A percentile compares a stretch with the other conserved stretches of the same genome.
Conservation (phyloP, 2,888 invertebrate genomes). For the Rosalia funebris region DNA sequence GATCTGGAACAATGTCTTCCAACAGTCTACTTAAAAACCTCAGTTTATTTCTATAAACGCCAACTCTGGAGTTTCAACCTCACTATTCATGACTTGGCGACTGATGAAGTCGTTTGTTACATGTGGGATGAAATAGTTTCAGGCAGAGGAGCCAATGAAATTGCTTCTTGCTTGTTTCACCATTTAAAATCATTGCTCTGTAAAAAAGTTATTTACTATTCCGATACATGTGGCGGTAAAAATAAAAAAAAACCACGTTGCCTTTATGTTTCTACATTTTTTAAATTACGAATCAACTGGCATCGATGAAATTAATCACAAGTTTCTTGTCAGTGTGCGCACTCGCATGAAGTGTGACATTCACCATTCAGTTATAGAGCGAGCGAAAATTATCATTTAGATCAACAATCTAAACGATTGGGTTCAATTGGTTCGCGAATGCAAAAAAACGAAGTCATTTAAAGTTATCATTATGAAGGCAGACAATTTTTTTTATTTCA, state of each 20-base stretch:
- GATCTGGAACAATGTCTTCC: neutral
- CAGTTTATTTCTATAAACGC: neutral
- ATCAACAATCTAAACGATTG: too few relatives aligned
- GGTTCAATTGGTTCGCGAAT: too few relatives aligned
- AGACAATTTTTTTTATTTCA: too few relatives aligned
- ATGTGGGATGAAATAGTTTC: constrained; percentile 23
- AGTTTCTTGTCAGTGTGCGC: constrained; percentile 23
- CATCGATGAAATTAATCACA: neutral
- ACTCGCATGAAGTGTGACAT: too few relatives aligned
- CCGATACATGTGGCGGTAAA: constrained; percentile 24
- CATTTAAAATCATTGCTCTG: constrained; percentile 5
- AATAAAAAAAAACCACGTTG: constrained; percentile 20
- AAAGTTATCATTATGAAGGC: too few relatives aligned
- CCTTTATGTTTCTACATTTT: constrained; percentile 12
- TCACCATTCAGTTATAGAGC: too few relatives aligned
- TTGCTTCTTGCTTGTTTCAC: constrained; percentile 19
- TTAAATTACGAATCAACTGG: neutral
- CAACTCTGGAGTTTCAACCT: constrained; percentile 1
- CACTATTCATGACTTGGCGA: constrained; percentile 23
- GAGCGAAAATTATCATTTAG: too few relatives aligned
- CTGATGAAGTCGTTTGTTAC: constrained; percentile 19
- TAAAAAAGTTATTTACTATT: constrained; percentile 22
- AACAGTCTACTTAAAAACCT: neutral
- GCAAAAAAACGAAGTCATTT: too few relatives aligned
- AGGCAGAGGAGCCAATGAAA: constrained; percentile 23